Evolutionary conservation across 2,113 vertebrate genomes (phyloP).

Genomic region (Perca flavescens): DNA sequence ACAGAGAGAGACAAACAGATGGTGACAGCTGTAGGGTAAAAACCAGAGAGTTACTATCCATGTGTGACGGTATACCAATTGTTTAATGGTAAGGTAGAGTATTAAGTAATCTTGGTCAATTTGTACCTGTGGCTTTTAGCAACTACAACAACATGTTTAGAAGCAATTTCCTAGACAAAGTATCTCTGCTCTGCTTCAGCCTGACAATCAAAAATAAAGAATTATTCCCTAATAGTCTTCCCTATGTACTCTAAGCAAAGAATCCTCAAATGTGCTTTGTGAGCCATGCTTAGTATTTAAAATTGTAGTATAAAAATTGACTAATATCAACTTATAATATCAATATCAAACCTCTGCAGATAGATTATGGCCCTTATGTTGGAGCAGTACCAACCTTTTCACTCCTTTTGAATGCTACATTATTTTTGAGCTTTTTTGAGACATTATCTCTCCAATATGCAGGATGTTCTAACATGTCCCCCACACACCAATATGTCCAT

Average conservation of each 20-base stretch:
- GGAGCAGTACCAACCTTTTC: not conserved
- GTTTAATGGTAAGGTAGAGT: not conserved
- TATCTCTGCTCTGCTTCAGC: not conserved
- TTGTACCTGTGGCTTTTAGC: not conserved
- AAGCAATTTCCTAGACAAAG: not conserved
- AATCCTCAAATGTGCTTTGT: not conserved
- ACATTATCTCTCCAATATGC: conserved; percentile 14
- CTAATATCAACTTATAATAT: not conserved
- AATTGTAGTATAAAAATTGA: not conserved
- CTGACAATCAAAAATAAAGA: not conserved
- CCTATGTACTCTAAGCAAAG: not conserved
- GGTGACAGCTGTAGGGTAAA: conserved; percentile 13
- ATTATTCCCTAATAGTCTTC: not conserved
- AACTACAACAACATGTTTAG: not conserved
- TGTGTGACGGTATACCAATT: not conserved
- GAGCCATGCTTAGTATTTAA: not conserved
- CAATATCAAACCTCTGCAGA: not conserved
- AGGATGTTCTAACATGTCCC: conserved; percentile 7
- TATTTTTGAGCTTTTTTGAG: not conserved
- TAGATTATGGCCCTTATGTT: not conserved
- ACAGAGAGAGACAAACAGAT: not conserved
- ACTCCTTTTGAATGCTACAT: not conserved
- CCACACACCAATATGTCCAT: conserved; percentile 22
- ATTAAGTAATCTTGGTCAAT: not conserved
- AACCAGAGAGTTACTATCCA: not conserved